A percentile compares a stretch with the other conserved stretches of the same genome.
phyloP scores from a whole-genome alignment of 2,888 invertebrate genomes.

The Rhingia rostrata region DNA sequence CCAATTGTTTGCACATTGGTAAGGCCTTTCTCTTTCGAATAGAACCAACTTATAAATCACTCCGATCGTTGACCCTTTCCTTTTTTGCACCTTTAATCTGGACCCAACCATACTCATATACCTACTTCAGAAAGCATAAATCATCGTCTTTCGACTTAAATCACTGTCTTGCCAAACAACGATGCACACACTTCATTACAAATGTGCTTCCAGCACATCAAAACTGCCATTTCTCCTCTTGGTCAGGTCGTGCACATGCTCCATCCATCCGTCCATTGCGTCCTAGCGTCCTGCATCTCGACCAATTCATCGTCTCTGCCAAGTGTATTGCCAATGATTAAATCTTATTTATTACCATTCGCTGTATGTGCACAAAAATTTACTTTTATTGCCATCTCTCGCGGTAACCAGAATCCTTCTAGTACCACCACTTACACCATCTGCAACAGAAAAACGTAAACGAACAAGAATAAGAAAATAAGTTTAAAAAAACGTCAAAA shows the following conservation, averaged over 20 bases:
- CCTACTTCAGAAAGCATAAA: conserved; percentile 42
- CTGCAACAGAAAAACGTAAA: conserved; percentile 50
- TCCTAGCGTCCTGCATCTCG: background rate
- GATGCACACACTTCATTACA: conserved; percentile 72
- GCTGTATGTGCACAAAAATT: conserved; percentile 66
- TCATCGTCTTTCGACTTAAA: conserved; percentile 61
- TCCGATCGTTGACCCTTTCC: conserved; percentile 49
- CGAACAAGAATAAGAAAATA: conserved; percentile 5
- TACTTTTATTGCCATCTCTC: conserved; percentile 72
- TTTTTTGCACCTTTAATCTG: background rate
- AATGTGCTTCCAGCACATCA: conserved; percentile 66
- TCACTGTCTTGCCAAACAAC: conserved; percentile 61
- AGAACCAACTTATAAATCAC: background rate
- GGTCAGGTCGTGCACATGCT: conserved; percentile 39
- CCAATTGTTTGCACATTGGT: background rate
- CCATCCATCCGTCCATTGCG: conserved; percentile 28
- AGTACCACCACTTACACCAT: conserved; percentile 67
- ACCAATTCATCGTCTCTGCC: conserved; percentile 27
- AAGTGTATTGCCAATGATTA: conserved; percentile 69
- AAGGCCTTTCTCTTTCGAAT: background rate
- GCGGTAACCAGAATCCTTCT: conserved; percentile 72
- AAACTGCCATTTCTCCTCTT: conserved; percentile 31
- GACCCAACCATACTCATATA: conserved; percentile 26
- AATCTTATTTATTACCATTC: conserved; percentile 74
- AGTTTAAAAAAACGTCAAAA: background rate